Conservation (phyloP, 2,888 invertebrate species). For the Acholoe squamosa region DNA sequence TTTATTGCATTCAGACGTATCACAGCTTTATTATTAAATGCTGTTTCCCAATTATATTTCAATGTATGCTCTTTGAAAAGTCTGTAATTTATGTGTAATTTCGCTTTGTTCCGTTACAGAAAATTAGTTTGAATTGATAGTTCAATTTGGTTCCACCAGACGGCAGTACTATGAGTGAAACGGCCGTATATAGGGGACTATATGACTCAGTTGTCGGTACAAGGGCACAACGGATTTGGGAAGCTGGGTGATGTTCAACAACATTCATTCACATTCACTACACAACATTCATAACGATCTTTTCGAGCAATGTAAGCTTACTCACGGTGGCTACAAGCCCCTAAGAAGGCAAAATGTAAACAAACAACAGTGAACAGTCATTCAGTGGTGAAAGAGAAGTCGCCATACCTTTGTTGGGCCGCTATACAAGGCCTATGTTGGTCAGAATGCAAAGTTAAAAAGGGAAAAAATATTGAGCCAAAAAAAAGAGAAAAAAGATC, state of each 20-base stretch:
- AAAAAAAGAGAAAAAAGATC: background rate
- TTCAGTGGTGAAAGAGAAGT: background rate
- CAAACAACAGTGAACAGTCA: constrained; percentile 41
- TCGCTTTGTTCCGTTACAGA: too few species aligned
- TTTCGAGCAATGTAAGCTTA: background rate
- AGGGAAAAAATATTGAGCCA: background rate
- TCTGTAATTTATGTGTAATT: too few species aligned
- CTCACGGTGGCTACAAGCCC: constrained; percentile 33
- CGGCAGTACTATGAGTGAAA: background rate
- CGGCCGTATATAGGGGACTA: background rate
- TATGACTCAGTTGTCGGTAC: background rate
- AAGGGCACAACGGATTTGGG: background rate
- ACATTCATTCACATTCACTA: background rate
- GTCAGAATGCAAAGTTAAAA: constrained; percentile 17
- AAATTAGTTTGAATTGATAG: too few species aligned
- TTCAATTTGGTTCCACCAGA: background rate
- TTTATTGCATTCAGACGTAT: too few species aligned
- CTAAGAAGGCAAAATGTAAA: constrained; percentile 43
- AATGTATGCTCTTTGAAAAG: too few species aligned
- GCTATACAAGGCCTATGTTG: constrained; percentile 36
- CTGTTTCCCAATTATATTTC: too few species aligned
- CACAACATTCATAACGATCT: background rate
- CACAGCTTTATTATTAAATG: too few species aligned
- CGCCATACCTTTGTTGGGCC: constrained; percentile 26
- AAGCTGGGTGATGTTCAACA: background rate